Conservation (phyloP, 2,888 invertebrate genomes). For the Thelaira solivaga region DNA sequence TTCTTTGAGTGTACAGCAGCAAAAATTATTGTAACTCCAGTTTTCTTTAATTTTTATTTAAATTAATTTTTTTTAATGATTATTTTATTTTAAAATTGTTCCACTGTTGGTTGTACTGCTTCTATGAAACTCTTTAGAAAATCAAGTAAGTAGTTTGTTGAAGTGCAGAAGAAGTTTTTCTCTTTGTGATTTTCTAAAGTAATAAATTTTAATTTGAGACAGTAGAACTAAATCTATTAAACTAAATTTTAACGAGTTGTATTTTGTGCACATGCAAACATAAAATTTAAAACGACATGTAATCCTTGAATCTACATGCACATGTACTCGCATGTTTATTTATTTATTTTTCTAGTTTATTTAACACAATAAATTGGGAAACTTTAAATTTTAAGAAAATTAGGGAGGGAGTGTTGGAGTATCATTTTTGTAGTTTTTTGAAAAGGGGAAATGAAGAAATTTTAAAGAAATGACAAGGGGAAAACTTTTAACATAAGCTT, state of each 20-base stretch:
- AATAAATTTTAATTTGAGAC: slow-evolving; percentile 57
- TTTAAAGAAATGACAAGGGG: not conserved
- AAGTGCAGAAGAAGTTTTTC: slow-evolving; percentile 19
- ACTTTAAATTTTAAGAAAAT: not conserved
- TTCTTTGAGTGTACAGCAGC: no score
- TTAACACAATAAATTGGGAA: slow-evolving; percentile 9
- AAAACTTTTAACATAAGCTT: not conserved
- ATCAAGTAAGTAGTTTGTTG: slow-evolving; percentile 31
- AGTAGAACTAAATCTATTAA: slow-evolving; percentile 54
- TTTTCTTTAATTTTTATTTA: no score
- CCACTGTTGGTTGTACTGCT: no score
- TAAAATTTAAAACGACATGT: slow-evolving; percentile 23
- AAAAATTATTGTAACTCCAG: no score
- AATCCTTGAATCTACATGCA: slow-evolving; percentile 36
- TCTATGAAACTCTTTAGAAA: slow-evolving; percentile 13
- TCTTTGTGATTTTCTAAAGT: slow-evolving; percentile 55
- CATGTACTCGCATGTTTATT: slow-evolving; percentile 17
- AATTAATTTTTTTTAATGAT: no score
- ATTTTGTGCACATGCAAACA: slow-evolving; percentile 38
- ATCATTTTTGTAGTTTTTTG: not conserved
- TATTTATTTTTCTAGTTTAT: slow-evolving; percentile 8
- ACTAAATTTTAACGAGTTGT: slow-evolving; percentile 54
- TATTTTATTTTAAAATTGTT: no score
- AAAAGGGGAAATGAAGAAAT: not conserved
- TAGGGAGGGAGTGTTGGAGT: not conserved